Base-by-base conservation (phyloP, 2,113 vertebrate species). In the Azemiops feae region DNA sequence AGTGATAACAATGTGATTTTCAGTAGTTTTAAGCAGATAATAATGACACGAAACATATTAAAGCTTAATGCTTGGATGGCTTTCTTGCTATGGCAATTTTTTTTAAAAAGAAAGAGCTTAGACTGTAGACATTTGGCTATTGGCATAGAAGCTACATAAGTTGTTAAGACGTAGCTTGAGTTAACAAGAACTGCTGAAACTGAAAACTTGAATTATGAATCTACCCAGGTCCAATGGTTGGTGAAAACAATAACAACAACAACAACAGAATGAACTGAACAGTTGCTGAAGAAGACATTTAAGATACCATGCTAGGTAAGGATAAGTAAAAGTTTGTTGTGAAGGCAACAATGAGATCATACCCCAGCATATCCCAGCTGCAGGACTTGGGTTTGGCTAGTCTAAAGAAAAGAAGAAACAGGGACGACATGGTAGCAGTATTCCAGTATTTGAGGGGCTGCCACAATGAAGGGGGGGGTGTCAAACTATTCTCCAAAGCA, bases 121-220 rank as follows among this genome's bases (percentile, higher is more conserved):
- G 94, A 95, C 93, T 93, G 47, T 93, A 95, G 94, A 95, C 95
- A 96, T 52, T 90, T 95, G 91, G 92, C 92, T 95, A 85, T 25
- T 69, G 81, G 88, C 47, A 45, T 6, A 92, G 90, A 86, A 96
- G 86, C 58, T 94, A 55, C 87, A 47, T 93, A 92, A 95, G 95
- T 60, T 47, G 27, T 43, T 90, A 96, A 96, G 87, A 55, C 96
- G 95, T 60, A 96, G 94, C 97, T 95, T 90, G 95, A 96, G 89
- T 95, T 97, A 95, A 89, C 87, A 96, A 90, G 96, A 96, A 96
- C 96, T 98, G 93, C 94, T 89, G 93, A 96, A 95, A 96, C 90
- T 86, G 94, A 92, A 94, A 69, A 95, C 89, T 96, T 96, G 95
- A 96, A 94, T 96, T 96, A 97, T 94, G 95, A 95, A 96, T 95